These are phyloP conservation scores for Agrilus planipennis DNA, from an alignment of 1,140 invertebrate genomes.

Conservation along the genomic window DNA sequence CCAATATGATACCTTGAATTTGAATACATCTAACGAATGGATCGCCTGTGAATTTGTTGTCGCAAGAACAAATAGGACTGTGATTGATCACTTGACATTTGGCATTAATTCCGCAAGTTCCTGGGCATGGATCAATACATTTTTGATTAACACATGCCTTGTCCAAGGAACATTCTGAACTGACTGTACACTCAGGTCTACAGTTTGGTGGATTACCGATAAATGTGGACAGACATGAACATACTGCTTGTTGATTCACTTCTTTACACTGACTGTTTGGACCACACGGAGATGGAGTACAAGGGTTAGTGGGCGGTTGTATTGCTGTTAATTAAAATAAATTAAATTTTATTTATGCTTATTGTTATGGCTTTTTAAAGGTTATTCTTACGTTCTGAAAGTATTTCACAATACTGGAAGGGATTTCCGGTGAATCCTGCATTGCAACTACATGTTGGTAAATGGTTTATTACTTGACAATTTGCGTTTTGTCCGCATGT, in stretches of 20 bases:
- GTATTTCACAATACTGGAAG: conserved; percentile 40
- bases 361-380: background rate
- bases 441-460: conserved; percentile 45
- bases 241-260: conserved; percentile 53
- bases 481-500: conserved; percentile 52
- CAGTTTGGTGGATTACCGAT: conserved; percentile 47
- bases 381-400: conserved; percentile 46
- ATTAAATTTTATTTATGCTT: conserved; percentile 4
- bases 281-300: conserved; percentile 46
- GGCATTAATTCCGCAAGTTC: conserved; percentile 50
- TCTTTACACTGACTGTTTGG: conserved; percentile 49
- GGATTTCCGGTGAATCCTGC: conserved; percentile 52
- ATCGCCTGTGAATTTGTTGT: conserved; percentile 44
- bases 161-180: conserved; percentile 48
- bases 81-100: conserved; percentile 52
- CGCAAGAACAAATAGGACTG: conserved; percentile 47
- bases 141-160: conserved; percentile 56
- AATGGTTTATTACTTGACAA: conserved; percentile 49
- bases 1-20: conserved; percentile 24
- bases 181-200: conserved; percentile 43
- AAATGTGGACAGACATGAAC: conserved; percentile 46
- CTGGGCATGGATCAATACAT: conserved; percentile 56
- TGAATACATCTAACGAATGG: conserved; percentile 47
- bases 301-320: conserved; percentile 30
- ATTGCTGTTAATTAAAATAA: background rate